Conservation (phyloP, 2,797 vertebrate genomes). For the Syndactyla subalaris region DNA sequence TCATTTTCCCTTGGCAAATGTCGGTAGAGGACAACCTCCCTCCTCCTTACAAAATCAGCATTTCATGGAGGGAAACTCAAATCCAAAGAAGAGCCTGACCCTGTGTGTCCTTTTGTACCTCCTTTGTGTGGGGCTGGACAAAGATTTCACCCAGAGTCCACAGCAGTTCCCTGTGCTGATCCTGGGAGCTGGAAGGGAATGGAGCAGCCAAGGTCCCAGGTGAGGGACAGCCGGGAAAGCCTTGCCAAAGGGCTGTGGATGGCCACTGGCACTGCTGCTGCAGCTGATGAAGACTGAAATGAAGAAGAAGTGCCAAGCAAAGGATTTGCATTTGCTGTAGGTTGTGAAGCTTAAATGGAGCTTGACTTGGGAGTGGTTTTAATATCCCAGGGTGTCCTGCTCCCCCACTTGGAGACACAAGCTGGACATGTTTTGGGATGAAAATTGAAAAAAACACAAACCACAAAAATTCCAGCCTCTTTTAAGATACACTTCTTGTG, state of each 20-base stretch:
- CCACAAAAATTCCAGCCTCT: background rate
- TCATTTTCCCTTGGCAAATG: conserved; percentile 60
- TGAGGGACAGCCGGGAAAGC: background rate
- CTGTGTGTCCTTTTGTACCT: background rate
- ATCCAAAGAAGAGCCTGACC: background rate
- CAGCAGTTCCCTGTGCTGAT: background rate
- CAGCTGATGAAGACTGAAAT: conserved; percentile 31
- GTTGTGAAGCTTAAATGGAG: background rate
- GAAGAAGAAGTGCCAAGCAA: conserved; percentile 22
- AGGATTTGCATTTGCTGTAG: background rate
- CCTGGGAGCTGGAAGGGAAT: background rate
- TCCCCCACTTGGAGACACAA: background rate
- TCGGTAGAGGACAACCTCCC: conserved; percentile 16
- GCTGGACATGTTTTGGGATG: background rate
- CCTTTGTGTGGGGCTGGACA: background rate
- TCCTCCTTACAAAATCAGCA: background rate
- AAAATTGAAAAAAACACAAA: background rate
- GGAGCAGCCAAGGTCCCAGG: background rate
- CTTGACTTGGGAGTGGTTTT: background rate
- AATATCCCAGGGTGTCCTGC: background rate
- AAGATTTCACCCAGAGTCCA: background rate
- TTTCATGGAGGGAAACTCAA: conserved; percentile 14
- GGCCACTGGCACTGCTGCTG: background rate
- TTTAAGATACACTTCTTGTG: background rate
- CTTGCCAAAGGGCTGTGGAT: background rate